Evolutionary conservation across 64 coral and sea anemone species (phyloP).

Genomic region (Hydrozoanthus tunicans): DNA sequence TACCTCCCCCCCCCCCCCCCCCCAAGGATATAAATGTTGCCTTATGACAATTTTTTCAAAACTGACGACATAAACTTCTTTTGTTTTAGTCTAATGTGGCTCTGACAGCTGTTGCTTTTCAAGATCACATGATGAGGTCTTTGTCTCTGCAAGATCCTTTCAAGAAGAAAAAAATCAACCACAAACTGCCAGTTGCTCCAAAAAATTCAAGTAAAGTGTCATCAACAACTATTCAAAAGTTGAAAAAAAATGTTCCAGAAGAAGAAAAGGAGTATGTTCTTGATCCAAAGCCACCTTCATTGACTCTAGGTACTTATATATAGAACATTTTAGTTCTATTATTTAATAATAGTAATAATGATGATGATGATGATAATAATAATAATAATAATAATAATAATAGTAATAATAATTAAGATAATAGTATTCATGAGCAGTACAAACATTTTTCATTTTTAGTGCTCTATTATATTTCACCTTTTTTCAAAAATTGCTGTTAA

Average conservation of each 20-base stretch:
- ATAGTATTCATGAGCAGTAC: too few species aligned
- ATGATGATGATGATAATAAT: background rate
- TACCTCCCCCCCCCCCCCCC: too few species aligned
- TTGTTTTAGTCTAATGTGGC: constrained; percentile 72
- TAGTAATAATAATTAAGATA: too few species aligned
- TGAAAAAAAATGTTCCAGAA: constrained; percentile 28
- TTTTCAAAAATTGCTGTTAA: too few species aligned
- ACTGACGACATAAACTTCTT: background rate
- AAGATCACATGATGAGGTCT: constrained; percentile 89
- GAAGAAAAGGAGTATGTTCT: constrained; percentile 84
- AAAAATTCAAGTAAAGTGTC: constrained; percentile 54
- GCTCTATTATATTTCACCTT: too few species aligned
- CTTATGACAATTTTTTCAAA: background rate
- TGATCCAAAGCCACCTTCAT: constrained; percentile 83
- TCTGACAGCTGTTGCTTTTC: constrained; percentile 93
- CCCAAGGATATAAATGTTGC: background rate
- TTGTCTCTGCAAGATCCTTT: constrained; percentile 89
- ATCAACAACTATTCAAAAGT: background rate
- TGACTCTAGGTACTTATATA: constrained; percentile 68
- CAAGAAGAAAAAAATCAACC: constrained; percentile 84
- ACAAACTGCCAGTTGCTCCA: constrained; percentile 67
- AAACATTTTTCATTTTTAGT: too few species aligned
- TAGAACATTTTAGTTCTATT: background rate
- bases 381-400: too few species aligned
- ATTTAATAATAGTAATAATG: background rate